Evolutionary conservation across 2,888 invertebrate genomes (phyloP), one percentile per base, ranked within the genome.

Genomic region (Parnassius orleans): DNA sequence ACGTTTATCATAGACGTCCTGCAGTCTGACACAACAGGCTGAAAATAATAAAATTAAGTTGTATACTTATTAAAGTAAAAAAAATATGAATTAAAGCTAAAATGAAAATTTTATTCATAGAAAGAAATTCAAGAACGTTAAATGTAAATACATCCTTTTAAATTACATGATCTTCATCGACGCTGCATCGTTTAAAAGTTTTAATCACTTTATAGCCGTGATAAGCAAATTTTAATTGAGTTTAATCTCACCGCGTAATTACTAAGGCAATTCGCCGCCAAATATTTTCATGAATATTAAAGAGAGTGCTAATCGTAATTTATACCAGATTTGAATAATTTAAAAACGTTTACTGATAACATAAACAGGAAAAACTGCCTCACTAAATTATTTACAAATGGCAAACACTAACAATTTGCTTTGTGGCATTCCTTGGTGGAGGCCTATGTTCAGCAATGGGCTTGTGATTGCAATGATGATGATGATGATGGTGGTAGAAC

Each of bases 161-260:
- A 62, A 62, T 62, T 58, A 62, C 53, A 62, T 50, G 62, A 62
- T 62, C 62, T 62, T 62, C 62, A 62, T 62, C 62, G 62, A 54
- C 62, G 62, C 62, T 58, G 57, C 62, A 62, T 62, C 62, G 62
- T 62, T 62, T 62, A 62, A 62, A 62, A 62, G 62, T 62, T 62
- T 62, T 62, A 62, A 62, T 62, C 62, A 62, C 62, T 62, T 62
- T 62, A 62, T 57, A 62, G 62, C 62, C 57, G 62, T 62, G 62
- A 62, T 62, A 62, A 62, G 62, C 62, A 62, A 62, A 62, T 62
- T 62, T 62, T 62, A 62, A 62, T 62, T 62, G 62, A 62, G 62
- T 90, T 90, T 90, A 90, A 90, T 90, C 90, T 90, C 85, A 88
- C 87, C 86, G 82, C 89, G 86, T 89, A 90, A 91, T 90, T 89